Evolutionary conservation across 2,888 invertebrate species (phyloP), one percentile per base, ranked within the genome.

Genomic region (Meiosimyza decipiens): DNA sequence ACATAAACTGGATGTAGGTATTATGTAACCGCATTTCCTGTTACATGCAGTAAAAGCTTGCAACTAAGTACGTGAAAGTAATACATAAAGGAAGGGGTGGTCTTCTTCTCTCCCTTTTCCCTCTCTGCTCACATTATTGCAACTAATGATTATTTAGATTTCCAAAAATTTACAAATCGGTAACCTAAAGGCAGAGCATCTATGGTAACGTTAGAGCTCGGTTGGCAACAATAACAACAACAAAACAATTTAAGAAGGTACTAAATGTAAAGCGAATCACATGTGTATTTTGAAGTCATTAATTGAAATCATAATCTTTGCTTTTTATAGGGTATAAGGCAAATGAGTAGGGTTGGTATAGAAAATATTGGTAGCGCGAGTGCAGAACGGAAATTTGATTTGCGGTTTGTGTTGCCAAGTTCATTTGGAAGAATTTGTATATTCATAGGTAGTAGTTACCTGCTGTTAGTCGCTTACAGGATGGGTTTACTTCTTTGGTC

Each of bases 261-360:
- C 40, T 9, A 40, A 40, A 7, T 9, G 40, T 40, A 40, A 9
- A 40, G 40, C 40, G 9, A 7, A 6, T 40, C 40, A 40, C 40
- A 40, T 9, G 40, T 40, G 9, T 40, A 47, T 52, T 71, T 71
- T 55, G 52, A 69, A 69, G 73, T 70, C 69, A 64, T 73, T 72
- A 72, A 67, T 74, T 72, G 68, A 69, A 73, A 71, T 69, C 73
- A 73, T 73, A 69, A 71, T 64, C 65, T 75, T 64, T 69, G 73
- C 65, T 59, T 57, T 59, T 40, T 40, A 9, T 40, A 9, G 13
- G 6, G 12, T 22, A 33, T 4, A 33, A 15, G 28, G 59, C 59
- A 59, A 22, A 15, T 22, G 59, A 12, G 18, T 22, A 1, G 28
- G 60, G n/a, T 22, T 7, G 40, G 6, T 40, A 6, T 40, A 9